These are phyloP conservation scores for Saccostrea echinata DNA, from an alignment of 1,140 invertebrate genomes.

Conservation along the genomic window DNA sequence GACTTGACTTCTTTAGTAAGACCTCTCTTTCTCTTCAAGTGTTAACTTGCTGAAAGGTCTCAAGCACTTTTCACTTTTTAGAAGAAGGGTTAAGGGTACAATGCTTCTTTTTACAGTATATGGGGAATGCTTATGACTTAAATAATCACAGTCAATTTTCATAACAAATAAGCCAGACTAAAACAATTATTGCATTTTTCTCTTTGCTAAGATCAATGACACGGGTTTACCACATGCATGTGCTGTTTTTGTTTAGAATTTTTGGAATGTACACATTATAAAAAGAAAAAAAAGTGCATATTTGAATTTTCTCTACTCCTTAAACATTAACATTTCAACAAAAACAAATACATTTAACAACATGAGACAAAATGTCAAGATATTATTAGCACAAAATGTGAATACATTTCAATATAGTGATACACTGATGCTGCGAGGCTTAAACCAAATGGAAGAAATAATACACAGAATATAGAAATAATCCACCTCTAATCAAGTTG, in stretches of 20 bases:
- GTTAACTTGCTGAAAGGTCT: too few relatives aligned
- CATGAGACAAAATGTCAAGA: slow-evolving; percentile 17
- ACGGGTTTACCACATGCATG: neutral
- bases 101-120: neutral
- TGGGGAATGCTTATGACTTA: neutral
- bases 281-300: neutral
- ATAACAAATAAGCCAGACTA: neutral
- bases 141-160: neutral
- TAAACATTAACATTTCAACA: slow-evolving; percentile 21
- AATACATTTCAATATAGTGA: neutral
- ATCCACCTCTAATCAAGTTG: too few relatives aligned
- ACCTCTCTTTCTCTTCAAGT: neutral
- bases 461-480: neutral
- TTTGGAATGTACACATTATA: slow-evolving; percentile 19
- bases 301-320: neutral
- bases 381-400: neutral
- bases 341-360: neutral
- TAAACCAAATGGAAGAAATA: neutral
- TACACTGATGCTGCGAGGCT: neutral
- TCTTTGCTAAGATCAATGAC: neutral
- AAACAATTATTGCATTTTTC: slow-evolving; percentile 19
- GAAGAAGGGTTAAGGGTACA: neutral
- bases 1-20: neutral
- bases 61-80: too few relatives aligned
- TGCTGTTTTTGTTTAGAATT: neutral